phyloP scores from a whole-genome alignment of 2,888 invertebrate species.

The Girardia tigrina region DNA sequence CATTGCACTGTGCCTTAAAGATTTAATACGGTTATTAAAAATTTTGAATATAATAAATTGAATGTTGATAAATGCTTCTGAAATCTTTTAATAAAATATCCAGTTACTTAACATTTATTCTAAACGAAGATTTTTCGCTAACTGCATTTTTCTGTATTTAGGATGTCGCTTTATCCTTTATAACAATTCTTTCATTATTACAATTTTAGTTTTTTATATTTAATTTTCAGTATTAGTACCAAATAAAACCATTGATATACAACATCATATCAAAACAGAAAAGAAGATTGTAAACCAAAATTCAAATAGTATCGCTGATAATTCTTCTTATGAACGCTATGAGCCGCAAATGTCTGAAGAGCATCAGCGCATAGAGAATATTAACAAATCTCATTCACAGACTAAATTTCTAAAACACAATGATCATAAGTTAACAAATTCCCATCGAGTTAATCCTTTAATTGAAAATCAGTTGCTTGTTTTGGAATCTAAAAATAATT shows the following conservation, averaged over 20 bases:
- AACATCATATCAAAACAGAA: background rate
- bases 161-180: no score
- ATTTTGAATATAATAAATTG: no score
- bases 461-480: conserved; percentile 16
- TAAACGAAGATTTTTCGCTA: no score
- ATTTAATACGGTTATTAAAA: no score
- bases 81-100: no score
- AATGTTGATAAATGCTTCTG: no score
- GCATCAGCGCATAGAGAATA: background rate
- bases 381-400: background rate
- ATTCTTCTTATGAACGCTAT: background rate
- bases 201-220: no score
- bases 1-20: no score
- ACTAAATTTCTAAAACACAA: background rate
- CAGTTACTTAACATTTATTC: no score
- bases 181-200: no score
- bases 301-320: background rate
- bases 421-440: background rate
- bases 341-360: background rate
- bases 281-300: background rate
- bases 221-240: no score
- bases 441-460: background rate
- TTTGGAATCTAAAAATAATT: conserved; percentile 14
- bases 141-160: no score
- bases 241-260: background rate